A percentile compares a stretch with the other conserved stretches of the same genome.
These are phyloP conservation scores for Rallus limicola DNA, from an alignment of 2,113 vertebrate species.

Conservation along the genomic window DNA sequence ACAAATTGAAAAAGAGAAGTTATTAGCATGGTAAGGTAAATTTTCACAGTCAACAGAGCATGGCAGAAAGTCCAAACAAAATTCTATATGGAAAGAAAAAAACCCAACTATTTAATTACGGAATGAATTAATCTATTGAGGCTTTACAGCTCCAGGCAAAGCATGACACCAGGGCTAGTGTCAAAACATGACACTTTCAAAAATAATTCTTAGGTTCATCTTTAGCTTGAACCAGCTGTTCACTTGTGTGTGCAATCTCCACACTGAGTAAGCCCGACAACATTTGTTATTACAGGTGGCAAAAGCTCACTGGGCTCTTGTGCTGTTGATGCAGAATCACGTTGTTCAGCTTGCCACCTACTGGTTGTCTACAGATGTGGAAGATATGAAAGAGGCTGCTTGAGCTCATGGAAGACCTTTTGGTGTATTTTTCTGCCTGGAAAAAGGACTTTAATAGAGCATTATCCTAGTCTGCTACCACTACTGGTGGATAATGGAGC, in stretches of 20 bases:
- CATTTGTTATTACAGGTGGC: neutral
- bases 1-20: neutral
- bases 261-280: neutral
- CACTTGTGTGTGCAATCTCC: neutral
- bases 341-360: constrained; percentile 46
- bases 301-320: neutral
- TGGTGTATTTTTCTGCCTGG: neutral
- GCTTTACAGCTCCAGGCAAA: neutral
- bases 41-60: neutral
- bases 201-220: neutral
- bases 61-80: neutral
- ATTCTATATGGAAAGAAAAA: neutral
- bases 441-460: neutral
- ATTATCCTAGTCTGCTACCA: neutral
- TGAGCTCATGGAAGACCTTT: neutral
- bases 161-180: neutral
- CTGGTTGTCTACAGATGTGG: neutral
- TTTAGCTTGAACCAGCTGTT: neutral
- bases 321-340: accelerated
- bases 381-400: neutral
- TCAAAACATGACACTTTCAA: neutral
- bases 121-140: neutral
- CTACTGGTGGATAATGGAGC: neutral
- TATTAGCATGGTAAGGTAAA: neutral
- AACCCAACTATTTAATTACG: neutral